Evolutionary conservation across 2,113 vertebrate species (phyloP).

Genomic region (Spea multiplicata): DNA sequence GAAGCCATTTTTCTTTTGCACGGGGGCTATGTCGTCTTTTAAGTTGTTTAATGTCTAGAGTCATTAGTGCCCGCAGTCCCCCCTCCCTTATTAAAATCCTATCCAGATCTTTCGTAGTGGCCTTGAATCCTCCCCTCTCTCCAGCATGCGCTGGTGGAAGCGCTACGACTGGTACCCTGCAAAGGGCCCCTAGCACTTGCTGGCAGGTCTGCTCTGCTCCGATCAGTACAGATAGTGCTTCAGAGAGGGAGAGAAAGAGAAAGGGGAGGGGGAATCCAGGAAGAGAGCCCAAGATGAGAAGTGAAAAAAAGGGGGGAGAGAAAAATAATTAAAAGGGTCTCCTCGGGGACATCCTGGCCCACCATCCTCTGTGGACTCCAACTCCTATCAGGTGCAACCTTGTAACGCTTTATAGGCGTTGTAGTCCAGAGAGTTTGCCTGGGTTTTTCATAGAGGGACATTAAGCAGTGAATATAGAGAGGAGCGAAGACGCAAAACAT

Average conservation of each 20-base stretch:
- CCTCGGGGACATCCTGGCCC: no score
- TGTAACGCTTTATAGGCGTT: neutral
- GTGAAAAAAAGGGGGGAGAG: conserved; percentile 18
- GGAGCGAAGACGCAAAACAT: no score
- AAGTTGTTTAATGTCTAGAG: conserved; percentile 11
- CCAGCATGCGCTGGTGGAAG: conserved; percentile 71
- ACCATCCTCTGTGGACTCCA: neutral
- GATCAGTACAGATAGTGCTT: conserved; percentile 84
- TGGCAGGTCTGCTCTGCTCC: conserved; percentile 75
- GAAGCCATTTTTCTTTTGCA: conserved; percentile 3
- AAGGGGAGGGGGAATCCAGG: conserved; percentile 46
- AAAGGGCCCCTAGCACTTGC: conserved; percentile 86
- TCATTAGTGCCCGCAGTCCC: conserved; percentile 34
- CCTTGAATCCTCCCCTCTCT: conserved; percentile 89
- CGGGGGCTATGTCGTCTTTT: conserved; percentile 1
- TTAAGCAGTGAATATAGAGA: no score
- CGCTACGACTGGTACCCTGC: conserved; percentile 79
- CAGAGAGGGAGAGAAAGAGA: conserved; percentile 55
- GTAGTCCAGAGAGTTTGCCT: no score
- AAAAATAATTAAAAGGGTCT: conserved; percentile 8
- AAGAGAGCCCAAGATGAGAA: conserved; percentile 30
- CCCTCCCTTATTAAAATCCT: conserved; percentile 54
- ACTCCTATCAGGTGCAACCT: neutral
- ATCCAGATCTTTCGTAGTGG: conserved; percentile 70
- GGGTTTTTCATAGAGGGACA: no score